These are phyloP conservation scores for Bradysia coprophila DNA, from an alignment of 1,140 invertebrate genomes.

Conservation along the genomic window DNA sequence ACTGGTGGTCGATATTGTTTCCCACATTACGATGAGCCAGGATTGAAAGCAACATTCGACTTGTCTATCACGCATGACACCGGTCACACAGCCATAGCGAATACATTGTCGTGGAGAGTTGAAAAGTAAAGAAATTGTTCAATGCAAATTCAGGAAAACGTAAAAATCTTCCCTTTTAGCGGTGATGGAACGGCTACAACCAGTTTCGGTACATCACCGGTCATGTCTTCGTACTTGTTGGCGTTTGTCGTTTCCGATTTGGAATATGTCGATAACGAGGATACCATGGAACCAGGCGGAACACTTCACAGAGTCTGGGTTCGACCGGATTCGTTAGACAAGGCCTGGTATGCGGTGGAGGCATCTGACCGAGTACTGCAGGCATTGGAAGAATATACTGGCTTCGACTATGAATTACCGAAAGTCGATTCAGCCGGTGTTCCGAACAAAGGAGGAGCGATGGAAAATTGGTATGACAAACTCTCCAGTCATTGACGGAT, in stretches of 20 bases:
- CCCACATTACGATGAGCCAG: constrained; percentile 81
- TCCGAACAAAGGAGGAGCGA: background rate
- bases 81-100: constrained; percentile 44
- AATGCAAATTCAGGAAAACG: too few relatives aligned
- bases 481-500: too few relatives aligned
- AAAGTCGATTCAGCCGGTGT: background rate
- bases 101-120: constrained; percentile 38
- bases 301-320: background rate
- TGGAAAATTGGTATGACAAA: background rate
- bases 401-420: background rate
- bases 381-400: background rate
- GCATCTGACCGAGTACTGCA: background rate
- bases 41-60: constrained; percentile 56
- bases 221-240: constrained; percentile 77
- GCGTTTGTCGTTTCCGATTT: constrained; percentile 73
- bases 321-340: background rate
- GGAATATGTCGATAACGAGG: too few relatives aligned
- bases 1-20: constrained; percentile 64
- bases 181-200: too few relatives aligned
- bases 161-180: too few relatives aligned
- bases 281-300: background rate
- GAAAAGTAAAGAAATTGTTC: too few relatives aligned
- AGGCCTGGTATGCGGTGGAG: background rate
- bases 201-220: constrained; percentile 28
- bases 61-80: constrained; percentile 38